These are phyloP conservation scores for Chelidonichthys spinosus DNA, from an alignment of 2,797 vertebrate genomes.

Conservation along the genomic window DNA sequence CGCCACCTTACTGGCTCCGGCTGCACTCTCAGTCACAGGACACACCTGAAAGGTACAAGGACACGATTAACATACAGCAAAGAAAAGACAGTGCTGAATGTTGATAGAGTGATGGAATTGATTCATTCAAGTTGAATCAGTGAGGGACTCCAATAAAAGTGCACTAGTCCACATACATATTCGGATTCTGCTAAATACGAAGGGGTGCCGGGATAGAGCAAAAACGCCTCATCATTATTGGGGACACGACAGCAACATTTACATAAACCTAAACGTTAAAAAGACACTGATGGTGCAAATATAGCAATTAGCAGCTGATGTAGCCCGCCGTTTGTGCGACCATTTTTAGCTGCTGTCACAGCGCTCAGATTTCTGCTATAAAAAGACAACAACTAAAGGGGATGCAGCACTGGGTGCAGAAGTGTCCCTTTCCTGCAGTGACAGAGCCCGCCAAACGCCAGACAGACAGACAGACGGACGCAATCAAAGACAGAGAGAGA, in stretches of 20 bases:
- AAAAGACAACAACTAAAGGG: constrained; percentile 75
- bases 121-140: not conserved
- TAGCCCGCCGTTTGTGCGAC: constrained; percentile 51
- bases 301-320: constrained; percentile 67
- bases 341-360: constrained; percentile 78
- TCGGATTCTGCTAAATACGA: not conserved
- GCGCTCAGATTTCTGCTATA: constrained; percentile 69
- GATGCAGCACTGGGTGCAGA: constrained; percentile 63
- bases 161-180: not conserved
- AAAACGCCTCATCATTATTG: not conserved
- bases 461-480: constrained; percentile 63
- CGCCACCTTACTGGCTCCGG: constrained; percentile 65
- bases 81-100: no score
- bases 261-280: constrained; percentile 24
- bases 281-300: constrained; percentile 50
- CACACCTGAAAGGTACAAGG: constrained; percentile 79
- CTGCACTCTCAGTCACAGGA: constrained; percentile 69
- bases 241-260: not conserved
- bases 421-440: constrained; percentile 72
- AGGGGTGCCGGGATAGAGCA: not conserved
- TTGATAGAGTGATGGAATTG: no score
- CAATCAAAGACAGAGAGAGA: constrained; percentile 65
- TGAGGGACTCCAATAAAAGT: constrained; percentile 8
- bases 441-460: constrained; percentile 62
- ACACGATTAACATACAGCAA: no score